phyloP scores from a whole-genome alignment of 2,113 vertebrate species.

The Lophotis ruficrista region DNA sequence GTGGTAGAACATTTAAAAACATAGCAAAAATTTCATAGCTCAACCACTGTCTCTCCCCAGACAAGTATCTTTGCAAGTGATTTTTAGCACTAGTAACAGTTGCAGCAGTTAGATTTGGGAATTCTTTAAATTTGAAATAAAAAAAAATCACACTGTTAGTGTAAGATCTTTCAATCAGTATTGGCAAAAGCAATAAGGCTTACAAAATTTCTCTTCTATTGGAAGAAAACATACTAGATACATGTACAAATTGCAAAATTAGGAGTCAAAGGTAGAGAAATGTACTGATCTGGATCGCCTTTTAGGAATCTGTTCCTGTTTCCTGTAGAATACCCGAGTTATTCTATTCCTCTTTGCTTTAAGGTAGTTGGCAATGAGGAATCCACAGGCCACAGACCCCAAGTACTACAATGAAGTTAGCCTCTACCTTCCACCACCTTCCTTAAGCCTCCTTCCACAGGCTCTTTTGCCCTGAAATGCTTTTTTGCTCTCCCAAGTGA shows the following conservation, averaged over 20 bases:
- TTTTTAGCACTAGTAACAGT: neutral
- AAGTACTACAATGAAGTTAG: neutral
- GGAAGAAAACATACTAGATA: neutral
- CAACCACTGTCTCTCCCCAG: neutral
- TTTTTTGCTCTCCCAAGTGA: neutral
- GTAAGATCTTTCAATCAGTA: neutral
- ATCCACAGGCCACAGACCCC: neutral
- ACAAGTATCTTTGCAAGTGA: neutral
- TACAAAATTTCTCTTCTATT: neutral
- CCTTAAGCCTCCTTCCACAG: neutral
- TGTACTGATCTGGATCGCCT: neutral
- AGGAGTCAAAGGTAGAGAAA: neutral
- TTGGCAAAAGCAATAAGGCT: neutral
- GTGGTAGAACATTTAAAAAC: neutral
- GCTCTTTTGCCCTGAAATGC: neutral
- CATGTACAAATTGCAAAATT: neutral
- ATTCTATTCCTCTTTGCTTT: neutral
- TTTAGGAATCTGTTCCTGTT: neutral
- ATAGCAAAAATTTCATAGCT: neutral
- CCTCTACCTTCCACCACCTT: neutral
- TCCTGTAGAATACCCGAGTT: neutral
- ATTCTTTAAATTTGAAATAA: neutral
- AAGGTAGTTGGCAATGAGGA: neutral
- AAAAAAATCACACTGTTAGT: neutral
- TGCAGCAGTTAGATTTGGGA: neutral